A percentile compares a stretch with the other conserved stretches of the same genome.
Conservation (phyloP, 2,797 vertebrate species). For the Paedocypris micromegethes region DNA sequence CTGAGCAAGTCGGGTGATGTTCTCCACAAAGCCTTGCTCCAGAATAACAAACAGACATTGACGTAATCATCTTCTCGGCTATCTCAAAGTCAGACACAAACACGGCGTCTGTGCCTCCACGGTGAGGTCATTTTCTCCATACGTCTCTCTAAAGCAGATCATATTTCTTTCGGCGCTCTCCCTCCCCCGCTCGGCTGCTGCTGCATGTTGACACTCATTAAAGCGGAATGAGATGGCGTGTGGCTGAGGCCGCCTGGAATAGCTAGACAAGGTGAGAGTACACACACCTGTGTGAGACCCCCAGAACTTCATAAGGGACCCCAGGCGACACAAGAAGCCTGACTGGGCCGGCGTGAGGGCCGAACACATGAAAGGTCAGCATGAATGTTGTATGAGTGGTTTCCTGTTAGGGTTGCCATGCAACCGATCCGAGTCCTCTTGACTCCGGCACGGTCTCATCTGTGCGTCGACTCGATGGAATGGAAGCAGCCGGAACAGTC, state of each 20-base stretch:
- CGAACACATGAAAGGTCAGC: conserved; percentile 60
- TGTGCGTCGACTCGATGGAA: conserved; percentile 44
- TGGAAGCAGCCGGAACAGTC: conserved; percentile 28
- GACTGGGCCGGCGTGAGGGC: conserved; percentile 22
- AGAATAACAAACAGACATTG: conserved; percentile 26
- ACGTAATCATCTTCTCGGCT: conserved; percentile 31
- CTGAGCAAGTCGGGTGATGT: conserved; percentile 2
- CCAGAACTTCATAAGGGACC: conserved; percentile 2
- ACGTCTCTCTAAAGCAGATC: conserved; percentile 30
- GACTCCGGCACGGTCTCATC: conserved; percentile 60
- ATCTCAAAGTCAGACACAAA: conserved; percentile 25
- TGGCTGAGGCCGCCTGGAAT: conserved; percentile 25
- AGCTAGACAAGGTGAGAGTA: conserved; percentile 17
- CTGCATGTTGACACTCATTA: conserved; percentile 46
- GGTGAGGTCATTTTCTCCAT: conserved; percentile 40
- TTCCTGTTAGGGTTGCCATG: conserved; percentile 64
- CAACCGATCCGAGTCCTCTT: conserved; percentile 53
- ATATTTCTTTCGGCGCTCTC: conserved; percentile 18
- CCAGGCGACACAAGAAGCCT: neutral
- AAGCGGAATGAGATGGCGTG: conserved; percentile 42
- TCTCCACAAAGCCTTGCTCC: conserved; percentile 24
- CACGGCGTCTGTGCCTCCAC: conserved; percentile 20
- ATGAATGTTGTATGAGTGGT: conserved; percentile 78
- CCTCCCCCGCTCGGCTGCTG: conserved; percentile 27
- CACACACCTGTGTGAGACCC: conserved; percentile 36